Base-by-base conservation (phyloP, 2,888 invertebrate genomes). In the Cetonia aurata region DNA sequence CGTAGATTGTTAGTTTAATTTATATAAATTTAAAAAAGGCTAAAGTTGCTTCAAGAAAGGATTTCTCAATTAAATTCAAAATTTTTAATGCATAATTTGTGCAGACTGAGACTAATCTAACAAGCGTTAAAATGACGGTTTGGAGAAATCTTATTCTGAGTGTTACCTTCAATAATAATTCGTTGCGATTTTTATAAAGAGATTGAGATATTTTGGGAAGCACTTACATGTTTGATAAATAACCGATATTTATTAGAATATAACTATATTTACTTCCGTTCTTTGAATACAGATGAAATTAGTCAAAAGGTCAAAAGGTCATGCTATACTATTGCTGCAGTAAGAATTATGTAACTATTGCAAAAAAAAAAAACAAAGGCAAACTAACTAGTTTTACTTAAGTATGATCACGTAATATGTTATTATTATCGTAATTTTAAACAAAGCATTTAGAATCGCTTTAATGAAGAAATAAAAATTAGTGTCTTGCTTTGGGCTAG, bases 401-500 rank as follows among this genome's bases (percentile, higher is more conserved):
- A 44, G 19, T 59, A 69, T 69, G 72, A 72, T 42, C 62, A 70
- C 67, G 67, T 72, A 73, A 72, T 62, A 71, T 71, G 71, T 70
- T 42, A 57, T 41, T 56, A 56, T 44, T 50, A 62, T 62, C n/a
- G 41, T 52, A 52, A 37, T 65, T 65, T 65, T 73, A 67, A 70
- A 72, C 37, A 74, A 53, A 72, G 73, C 72, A 71, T 75, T 73
- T 73, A 75, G 71, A 71, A 67, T 75, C 73, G 77, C 76, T 77
- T 77, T 75, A 71, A 67, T 37, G 8, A 48, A 42, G 41, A 60
- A 15, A 65, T 19, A 65, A n/a, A 33, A 69, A 60, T 69, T 68
- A 74, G 72, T 70, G 72, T 72, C 72, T 72, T 75, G 75, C 75
- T 77, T 75, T 75, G 75, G 75, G 77, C 78, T 78, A 78, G 77